These are phyloP conservation scores for Sitta europaea DNA, from an alignment of 2,113 vertebrate species.

Conservation along the genomic window DNA sequence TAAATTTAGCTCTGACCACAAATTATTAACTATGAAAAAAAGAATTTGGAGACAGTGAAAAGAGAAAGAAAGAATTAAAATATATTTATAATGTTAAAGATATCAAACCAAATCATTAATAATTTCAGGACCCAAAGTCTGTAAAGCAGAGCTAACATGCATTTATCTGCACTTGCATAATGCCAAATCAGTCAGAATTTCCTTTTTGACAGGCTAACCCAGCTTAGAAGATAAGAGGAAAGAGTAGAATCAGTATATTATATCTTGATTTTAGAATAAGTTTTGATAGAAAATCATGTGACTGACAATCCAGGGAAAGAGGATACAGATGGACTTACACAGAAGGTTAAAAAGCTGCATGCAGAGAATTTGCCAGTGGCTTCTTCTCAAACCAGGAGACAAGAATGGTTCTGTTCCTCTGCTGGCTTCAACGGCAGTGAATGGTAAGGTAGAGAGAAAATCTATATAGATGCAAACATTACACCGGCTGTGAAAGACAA, in stretches of 20 bases:
- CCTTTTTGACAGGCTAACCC: background rate
- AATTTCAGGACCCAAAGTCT: background rate
- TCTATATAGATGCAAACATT: background rate
- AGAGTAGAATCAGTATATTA: background rate
- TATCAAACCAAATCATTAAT: background rate
- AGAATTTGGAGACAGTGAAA: background rate
- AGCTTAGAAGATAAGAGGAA: background rate
- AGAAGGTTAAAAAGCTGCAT: background rate
- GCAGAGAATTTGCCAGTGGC: background rate
- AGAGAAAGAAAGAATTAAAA: background rate
- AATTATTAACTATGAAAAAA: background rate
- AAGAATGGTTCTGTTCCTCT: background rate
- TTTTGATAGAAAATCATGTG: background rate
- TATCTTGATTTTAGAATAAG: background rate
- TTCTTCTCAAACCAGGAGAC: background rate
- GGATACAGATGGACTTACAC: background rate
- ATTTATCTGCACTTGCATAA: background rate
- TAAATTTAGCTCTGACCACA: background rate
- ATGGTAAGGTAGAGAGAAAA: background rate
- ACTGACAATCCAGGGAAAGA: background rate
- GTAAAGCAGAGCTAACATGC: background rate
- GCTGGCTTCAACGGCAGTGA: background rate
- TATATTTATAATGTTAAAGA: background rate
- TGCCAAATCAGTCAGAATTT: background rate
- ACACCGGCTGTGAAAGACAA: background rate